These are phyloP conservation scores for Paguma larvata DNA, from an alignment of 2,797 vertebrate genomes.

Conservation along the genomic window DNA sequence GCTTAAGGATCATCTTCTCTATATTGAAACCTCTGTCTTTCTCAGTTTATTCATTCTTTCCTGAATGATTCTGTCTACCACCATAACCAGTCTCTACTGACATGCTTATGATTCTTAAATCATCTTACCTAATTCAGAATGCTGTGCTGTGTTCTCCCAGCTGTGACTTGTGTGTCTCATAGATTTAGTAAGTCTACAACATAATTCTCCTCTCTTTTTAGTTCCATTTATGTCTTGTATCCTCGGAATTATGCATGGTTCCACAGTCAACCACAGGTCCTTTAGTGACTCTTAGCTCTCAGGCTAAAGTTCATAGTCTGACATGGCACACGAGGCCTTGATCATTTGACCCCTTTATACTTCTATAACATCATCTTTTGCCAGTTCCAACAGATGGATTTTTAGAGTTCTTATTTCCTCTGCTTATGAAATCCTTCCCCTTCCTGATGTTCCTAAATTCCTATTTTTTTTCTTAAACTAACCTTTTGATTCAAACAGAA, in stretches of 20 bases:
- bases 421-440: not conserved
- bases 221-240: not conserved
- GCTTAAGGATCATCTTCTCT: not conserved
- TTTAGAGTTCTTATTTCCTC: not conserved
- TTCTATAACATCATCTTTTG: slow-evolving; percentile 2
- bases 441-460: not conserved
- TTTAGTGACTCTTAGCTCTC: not conserved
- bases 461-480: not conserved
- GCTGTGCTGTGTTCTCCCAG: not conserved
- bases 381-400: not conserved
- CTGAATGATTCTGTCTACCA: not conserved
- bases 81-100: not conserved
- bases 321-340: not conserved
- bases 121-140: not conserved
- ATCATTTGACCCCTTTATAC: not conserved
- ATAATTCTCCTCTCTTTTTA: not conserved
- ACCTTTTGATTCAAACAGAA: not conserved
- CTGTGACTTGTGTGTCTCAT: not conserved
- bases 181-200: not conserved
- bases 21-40: not conserved
- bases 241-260: not conserved
- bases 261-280: not conserved
- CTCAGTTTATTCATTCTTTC: not conserved
- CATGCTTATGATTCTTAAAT: not conserved
- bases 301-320: slow-evolving; percentile 22